A percentile compares a stretch with the other conserved stretches of the same genome.
phyloP scores from a whole-genome alignment of 2,888 invertebrate species.

The Pherbina coryleti region DNA sequence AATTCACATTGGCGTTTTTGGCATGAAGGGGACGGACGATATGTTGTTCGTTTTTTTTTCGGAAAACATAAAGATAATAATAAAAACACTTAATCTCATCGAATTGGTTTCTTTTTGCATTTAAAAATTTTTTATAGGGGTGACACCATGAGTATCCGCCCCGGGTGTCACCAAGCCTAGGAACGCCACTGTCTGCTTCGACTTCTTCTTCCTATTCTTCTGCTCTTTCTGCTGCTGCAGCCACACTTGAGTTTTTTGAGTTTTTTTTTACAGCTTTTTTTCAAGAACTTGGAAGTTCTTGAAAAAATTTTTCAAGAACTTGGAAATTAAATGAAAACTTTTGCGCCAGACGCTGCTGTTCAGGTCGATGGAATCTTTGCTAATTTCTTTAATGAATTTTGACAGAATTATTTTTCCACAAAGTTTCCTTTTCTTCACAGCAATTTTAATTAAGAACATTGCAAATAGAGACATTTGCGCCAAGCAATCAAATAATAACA shows the following conservation, averaged over 20 bases:
- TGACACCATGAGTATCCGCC: too few relatives aligned
- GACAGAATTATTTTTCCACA: conserved; percentile 17
- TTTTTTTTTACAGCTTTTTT: too few relatives aligned
- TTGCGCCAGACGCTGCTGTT: conserved; percentile 11
- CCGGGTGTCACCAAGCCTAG: too few relatives aligned
- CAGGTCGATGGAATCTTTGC: conserved; percentile 10
- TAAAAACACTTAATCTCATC: too few relatives aligned
- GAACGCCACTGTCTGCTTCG: too few relatives aligned
- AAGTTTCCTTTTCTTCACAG: background rate
- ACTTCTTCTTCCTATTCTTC: too few relatives aligned
- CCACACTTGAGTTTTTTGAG: background rate
- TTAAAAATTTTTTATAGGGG: too few relatives aligned
- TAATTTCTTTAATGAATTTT: conserved; percentile 36
- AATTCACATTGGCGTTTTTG: too few relatives aligned
- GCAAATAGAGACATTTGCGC: background rate
- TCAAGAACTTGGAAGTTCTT: background rate
- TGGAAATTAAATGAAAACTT: conserved; percentile 7
- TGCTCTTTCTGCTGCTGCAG: background rate
- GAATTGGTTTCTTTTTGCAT: too few relatives aligned
- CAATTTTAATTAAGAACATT: conserved; percentile 16
- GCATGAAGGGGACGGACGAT: too few relatives aligned
- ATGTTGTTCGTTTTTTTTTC: too few relatives aligned
- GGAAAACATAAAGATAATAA: too few relatives aligned
- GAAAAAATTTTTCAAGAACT: background rate
- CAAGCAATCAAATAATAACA: background rate